Evolutionary conservation across 1,140 invertebrate species (phyloP), one percentile per base, ranked within the genome.

Genomic region (Pararge aegeria): DNA sequence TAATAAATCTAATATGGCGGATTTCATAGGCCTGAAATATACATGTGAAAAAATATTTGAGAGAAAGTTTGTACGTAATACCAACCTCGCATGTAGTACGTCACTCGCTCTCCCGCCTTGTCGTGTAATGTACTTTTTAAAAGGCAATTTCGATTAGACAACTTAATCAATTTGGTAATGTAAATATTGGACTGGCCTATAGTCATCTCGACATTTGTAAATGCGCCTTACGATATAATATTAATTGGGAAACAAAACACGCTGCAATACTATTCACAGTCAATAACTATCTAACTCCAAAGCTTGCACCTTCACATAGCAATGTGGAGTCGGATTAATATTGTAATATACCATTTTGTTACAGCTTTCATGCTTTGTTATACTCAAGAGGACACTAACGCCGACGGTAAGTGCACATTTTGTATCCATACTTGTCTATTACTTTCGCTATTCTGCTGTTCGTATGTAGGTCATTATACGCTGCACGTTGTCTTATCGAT

Each of bases 351-450:
- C 29, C 12, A 90, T 92, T 93, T 91, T 93, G 91, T 95, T 95
- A 71, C 93, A 96, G 95, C 95, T 90, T 96, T 96, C 93, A 96
- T 96, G 95, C 93, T 96, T 91, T 96, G 95, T 92, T 96, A 96
- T 92, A 96, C 95, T 78, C 95, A 96, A 92, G 95, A 96, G 91
- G 95, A 96, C 91, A 93, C 95, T 74, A 95, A 95, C 90, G 93
- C 94, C 73, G 95, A 96, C 95, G 95, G 95, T 96, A 95, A 93
- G 93, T 92, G 89, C 64, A 70, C 73, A 40, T 46, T 37, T 29
- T 68, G 42, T 59, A 27, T 55, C 38, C 46, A 55, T 46, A 59
- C 42, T 49, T 73, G 64, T 73, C 70, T 79, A 69, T 61, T 78
- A 80, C 62, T 72, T 66, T 74, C 71, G 80, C 80, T 85, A 79